These are phyloP conservation scores for Zapornia atra DNA, from an alignment of 2,113 vertebrate species.

Conservation along the genomic window DNA sequence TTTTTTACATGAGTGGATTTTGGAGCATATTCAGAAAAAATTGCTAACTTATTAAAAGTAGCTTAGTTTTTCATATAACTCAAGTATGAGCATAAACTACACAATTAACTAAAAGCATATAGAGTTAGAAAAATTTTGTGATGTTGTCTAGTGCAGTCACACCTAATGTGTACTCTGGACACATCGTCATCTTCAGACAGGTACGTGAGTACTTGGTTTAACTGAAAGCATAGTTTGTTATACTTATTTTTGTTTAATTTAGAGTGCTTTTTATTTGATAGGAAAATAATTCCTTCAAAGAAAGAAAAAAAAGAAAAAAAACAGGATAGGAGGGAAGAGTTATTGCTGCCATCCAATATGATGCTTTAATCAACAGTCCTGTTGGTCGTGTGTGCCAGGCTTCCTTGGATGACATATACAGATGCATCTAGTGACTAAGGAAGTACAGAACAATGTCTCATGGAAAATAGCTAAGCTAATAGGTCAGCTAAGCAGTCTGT, in stretches of 20 bases:
- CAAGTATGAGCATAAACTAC: not conserved
- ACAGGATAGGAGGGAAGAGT: accelerated
- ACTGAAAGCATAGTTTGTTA: not conserved
- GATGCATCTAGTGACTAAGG: not conserved
- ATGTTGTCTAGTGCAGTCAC: not conserved
- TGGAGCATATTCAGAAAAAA: not conserved
- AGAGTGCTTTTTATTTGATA: not conserved
- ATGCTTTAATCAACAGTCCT: not conserved
- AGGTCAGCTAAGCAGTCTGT: not conserved
- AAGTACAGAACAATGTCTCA: not conserved
- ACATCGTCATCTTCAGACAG: not conserved
- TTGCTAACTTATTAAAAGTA: not conserved
- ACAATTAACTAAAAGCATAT: not conserved
- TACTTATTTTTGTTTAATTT: not conserved
- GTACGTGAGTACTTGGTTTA: not conserved
- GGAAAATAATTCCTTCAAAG: not conserved
- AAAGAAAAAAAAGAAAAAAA: not conserved
- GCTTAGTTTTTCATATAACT: not conserved
- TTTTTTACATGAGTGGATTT: not conserved
- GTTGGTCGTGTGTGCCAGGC: not conserved
- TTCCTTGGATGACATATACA: not conserved
- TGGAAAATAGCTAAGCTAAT: not conserved
- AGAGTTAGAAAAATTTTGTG: not conserved
- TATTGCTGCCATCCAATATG: not conserved
- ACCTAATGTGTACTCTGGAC: not conserved